phyloP scores from a whole-genome alignment of 2,888 invertebrate genomes.

The Orchesella flavescens region DNA sequence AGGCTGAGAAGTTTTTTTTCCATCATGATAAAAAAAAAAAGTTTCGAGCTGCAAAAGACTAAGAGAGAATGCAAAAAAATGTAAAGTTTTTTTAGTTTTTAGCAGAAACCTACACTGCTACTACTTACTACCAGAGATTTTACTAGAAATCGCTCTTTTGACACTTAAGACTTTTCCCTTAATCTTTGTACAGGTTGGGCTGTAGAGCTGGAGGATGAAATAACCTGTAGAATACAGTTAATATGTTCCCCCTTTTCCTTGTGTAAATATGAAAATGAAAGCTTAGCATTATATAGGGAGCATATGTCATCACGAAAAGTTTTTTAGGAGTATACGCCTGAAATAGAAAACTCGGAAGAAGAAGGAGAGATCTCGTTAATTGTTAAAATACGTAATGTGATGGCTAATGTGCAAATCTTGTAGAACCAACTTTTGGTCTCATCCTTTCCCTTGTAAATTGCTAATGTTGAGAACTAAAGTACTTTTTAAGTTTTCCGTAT shows the following conservation, averaged over 20 bases:
- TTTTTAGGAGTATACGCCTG: background rate
- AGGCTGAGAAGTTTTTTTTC: background rate
- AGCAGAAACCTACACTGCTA: too few species aligned
- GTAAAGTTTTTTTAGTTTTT: background rate
- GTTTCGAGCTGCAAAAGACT: background rate
- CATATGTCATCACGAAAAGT: too few species aligned
- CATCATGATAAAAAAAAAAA: slow-evolving; percentile 20
- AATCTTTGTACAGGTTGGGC: too few species aligned
- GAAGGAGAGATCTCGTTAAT: background rate
- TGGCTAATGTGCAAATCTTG: slow-evolving; percentile 39
- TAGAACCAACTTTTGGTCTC: slow-evolving; percentile 36
- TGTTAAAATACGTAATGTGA: slow-evolving; percentile 18
- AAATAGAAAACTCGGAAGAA: background rate
- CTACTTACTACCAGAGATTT: too few species aligned
- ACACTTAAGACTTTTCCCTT: too few species aligned
- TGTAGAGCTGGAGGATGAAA: too few species aligned
- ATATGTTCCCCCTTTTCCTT: too few species aligned
- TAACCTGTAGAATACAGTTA: too few species aligned
- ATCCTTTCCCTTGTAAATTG: slow-evolving; percentile 53
- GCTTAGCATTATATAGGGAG: too few species aligned
- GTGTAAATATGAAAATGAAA: too few species aligned
- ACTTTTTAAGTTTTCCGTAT: slow-evolving; percentile 3
- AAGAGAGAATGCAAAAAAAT: background rate
- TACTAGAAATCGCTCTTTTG: too few species aligned
- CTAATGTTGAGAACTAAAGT: slow-evolving; percentile 11